Evolutionary conservation across 2,888 invertebrate genomes (phyloP), one percentile per base, ranked within the genome.

Genomic region (Agrochola litura): DNA sequence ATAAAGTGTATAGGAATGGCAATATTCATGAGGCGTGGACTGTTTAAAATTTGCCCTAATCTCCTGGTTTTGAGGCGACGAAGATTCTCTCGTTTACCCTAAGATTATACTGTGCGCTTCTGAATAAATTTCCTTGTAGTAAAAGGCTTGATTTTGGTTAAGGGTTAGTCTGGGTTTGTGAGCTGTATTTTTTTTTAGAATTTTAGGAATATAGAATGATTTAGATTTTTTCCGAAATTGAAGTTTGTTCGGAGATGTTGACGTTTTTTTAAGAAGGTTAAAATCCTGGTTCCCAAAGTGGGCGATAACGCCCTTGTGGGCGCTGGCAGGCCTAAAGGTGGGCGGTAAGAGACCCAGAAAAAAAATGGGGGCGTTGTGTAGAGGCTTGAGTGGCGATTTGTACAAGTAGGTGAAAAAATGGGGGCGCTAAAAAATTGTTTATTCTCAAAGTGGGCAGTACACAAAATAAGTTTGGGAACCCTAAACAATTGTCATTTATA

Each of bases 1-100:
- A 68, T 60, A 83, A 65, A 73, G 71, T 77, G 71, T 64, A 77
- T 66, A 78, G 76, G 58, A 80, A 76, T 71, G 68, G 56, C 52
- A 71, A 80, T 77, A 77, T 75, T 69, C 67, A 12, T 60, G 25
- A 71, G 30, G 61, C 68, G 67, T 71, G 49, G 66, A 73, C 79
- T 72, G 67, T 78, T 80, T 82, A 70, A 85, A 85, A 80, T 86
- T 77, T 79, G 64, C 43, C 65, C 63, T 77, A 78, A 87, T 87
- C 85, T 79, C 60, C 54, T 43, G 71, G 67, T 78, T 76, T 80
- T 71, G 52, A 72, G 43, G 52, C 71, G 25, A 67, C 65, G 30
- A 68, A 56, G 30, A 68, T 76, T 79, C 63, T 37, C 41, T 41
- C 71, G 74, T 73, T 85, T 77, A 69, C 73, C 61, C 37, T 6